Percentiles rank a stretch among this genome's conserved stretches.
Evolutionary conservation across 2,113 vertebrate genomes (phyloP).

Genomic region (Peromyscus polionotus): DNA sequence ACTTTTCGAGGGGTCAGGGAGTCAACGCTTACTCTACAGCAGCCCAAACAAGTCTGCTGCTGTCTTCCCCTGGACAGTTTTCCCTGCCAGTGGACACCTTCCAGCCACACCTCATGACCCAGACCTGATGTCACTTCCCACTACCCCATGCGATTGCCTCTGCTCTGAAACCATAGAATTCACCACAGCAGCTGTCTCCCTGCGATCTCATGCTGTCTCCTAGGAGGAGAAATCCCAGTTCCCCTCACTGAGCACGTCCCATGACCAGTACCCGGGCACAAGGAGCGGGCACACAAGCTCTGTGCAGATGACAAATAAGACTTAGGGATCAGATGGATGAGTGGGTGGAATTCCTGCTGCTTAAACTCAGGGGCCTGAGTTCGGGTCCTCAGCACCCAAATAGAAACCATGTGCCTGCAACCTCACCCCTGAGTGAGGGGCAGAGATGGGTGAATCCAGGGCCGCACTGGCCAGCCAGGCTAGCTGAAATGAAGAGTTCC

Average conservation of each 20-base stretch:
- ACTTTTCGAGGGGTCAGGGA: background rate
- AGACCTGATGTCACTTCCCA: background rate
- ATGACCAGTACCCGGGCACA: background rate
- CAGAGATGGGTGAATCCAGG: background rate
- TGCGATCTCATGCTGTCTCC: background rate
- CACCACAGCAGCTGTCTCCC: background rate
- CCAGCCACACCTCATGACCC: background rate
- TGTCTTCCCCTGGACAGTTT: background rate
- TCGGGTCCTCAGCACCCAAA: background rate
- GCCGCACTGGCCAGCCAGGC: background rate
- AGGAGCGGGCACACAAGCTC: background rate
- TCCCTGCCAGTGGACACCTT: background rate
- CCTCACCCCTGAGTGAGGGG: background rate
- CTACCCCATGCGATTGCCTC: fast-evolving
- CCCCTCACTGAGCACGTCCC: background rate
- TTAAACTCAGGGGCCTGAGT: background rate
- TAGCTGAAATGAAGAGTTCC: background rate
- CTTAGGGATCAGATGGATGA: background rate
- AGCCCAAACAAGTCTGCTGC: background rate
- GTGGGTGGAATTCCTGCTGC: background rate
- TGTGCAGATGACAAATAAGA: background rate
- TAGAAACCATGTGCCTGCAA: background rate
- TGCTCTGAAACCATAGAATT: background rate
- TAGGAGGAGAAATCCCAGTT: background rate
- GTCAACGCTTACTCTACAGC: background rate